A percentile compares a stretch with the other conserved stretches of the same genome.
These are phyloP conservation scores for Scolopax mira DNA, from an alignment of 2,113 vertebrate species.

Conservation along the genomic window DNA sequence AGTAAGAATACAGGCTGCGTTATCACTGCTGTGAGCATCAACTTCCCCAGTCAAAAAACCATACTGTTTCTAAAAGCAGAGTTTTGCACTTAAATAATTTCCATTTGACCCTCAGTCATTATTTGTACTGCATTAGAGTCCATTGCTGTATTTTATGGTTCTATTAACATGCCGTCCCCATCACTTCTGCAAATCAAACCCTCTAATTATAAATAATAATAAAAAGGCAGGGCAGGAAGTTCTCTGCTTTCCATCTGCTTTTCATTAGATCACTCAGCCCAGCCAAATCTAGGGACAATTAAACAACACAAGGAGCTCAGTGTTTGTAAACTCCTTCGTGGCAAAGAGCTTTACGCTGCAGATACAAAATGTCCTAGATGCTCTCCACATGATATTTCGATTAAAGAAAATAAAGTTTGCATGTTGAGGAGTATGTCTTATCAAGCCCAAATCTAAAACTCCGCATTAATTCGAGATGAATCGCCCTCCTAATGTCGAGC, in stretches of 20 bases:
- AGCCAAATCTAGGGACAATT: neutral
- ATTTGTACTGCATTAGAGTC: neutral
- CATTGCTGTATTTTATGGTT: neutral
- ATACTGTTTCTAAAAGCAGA: neutral
- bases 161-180: neutral
- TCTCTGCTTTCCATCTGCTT: constrained; percentile 48
- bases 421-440: neutral
- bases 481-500: neutral
- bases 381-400: neutral
- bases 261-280: constrained; percentile 7
- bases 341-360: neutral
- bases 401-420: neutral
- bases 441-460: neutral
- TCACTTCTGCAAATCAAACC: constrained; percentile 4
- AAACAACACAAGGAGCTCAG: neutral
- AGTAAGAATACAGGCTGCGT: neutral
- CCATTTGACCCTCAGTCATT: neutral
- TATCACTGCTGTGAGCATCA: neutral
- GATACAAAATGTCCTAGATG: neutral
- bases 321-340: neutral
- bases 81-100: neutral
- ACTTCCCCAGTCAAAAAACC: neutral
- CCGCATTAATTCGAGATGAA: neutral
- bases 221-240: constrained; percentile 5
- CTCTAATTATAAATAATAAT: constrained; percentile 19